Conservation (phyloP, 1,140 invertebrate genomes). For the Saccostrea cuccullata region DNA sequence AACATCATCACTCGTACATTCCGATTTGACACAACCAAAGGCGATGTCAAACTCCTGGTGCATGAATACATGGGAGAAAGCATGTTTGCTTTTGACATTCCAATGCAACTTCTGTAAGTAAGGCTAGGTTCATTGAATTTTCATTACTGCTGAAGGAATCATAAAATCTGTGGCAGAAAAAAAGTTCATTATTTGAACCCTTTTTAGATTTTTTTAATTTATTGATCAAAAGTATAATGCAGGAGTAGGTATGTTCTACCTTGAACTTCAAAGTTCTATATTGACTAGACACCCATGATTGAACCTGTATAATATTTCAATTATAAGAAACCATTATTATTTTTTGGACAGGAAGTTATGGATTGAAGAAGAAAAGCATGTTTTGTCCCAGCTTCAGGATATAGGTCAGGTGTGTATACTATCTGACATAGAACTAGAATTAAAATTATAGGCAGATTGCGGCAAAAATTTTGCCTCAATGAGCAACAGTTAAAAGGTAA, state of each 20-base stretch:
- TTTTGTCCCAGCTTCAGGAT: constrained; percentile 92
- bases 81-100: constrained; percentile 90
- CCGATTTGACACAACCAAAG: constrained; percentile 90
- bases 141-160: no score
- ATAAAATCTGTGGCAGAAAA: background rate
- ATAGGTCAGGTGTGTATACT: constrained; percentile 83
- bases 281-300: no score
- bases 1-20: constrained; percentile 91
- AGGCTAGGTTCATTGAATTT: background rate
- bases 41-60: constrained; percentile 93
- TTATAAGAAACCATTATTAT: background rate
- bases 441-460: no score
- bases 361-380: constrained; percentile 94
- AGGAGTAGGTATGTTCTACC: no score
- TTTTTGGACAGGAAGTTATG: constrained; percentile 86
- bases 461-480: no score
- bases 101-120: constrained; percentile 92
- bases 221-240: no score
- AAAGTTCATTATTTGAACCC: no score
- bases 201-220: no score
- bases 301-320: no score
- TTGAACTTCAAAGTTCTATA: no score
- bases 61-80: constrained; percentile 96
- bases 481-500: no score
- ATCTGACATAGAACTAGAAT: background rate